Evolutionary conservation across 2,797 vertebrate genomes (phyloP).

Genomic region (Aphelocoma californica): DNA sequence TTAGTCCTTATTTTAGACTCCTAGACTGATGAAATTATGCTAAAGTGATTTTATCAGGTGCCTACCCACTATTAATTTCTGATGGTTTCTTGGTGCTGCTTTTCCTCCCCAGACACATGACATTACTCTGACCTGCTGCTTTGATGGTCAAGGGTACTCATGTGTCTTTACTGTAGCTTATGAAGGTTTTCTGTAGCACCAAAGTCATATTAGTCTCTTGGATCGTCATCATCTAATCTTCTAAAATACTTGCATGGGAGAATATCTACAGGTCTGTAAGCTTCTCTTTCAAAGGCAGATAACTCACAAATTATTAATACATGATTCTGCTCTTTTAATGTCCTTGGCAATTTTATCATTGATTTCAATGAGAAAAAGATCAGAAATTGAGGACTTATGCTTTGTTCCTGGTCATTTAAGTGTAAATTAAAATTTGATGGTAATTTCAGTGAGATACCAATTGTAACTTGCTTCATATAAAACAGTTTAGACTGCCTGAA

Average conservation of each 20-base stretch:
- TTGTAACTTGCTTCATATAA: not conserved
- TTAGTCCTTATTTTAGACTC: not conserved
- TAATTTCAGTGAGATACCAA: not conserved
- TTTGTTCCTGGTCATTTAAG: not conserved
- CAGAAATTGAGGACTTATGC: not conserved
- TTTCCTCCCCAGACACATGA: not conserved
- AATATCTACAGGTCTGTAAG: not conserved
- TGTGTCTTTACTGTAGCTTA: not conserved
- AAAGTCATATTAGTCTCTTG: not conserved
- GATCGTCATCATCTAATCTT: not conserved
- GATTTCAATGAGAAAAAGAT: not conserved
- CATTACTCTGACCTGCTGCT: not conserved
- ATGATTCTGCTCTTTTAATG: not conserved
- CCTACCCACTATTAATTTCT: not conserved
- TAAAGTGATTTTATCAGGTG: not conserved
- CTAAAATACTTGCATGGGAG: not conserved
- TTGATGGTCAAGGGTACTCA: not conserved
- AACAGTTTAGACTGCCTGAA: not conserved
- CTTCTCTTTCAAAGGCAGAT: not conserved
- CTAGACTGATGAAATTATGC: not conserved
- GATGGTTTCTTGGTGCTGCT: not conserved
- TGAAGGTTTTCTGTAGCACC: not conserved
- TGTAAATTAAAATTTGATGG: constrained; percentile 18
- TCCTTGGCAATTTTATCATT: not conserved
- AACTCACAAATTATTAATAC: not conserved